Percentiles rank a stretch among this genome's conserved stretches.
Conservation (phyloP, 2,888 invertebrate species). For the Argyresthia goedartella region DNA sequence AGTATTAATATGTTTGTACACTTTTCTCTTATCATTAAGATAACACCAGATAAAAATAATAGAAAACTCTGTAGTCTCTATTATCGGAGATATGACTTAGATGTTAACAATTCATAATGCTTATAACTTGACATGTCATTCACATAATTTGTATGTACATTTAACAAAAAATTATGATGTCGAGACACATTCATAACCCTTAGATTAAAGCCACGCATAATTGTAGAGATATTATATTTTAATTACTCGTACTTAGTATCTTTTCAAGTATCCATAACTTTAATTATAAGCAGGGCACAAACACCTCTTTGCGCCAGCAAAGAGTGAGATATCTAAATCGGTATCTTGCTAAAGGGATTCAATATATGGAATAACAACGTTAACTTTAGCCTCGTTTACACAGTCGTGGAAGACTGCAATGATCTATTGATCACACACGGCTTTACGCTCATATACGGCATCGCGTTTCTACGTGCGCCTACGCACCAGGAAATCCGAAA, state of each 20-base stretch:
- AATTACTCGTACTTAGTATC: background rate
- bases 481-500: background rate
- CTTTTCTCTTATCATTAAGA: constrained; percentile 61
- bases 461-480: no score
- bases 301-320: background rate
- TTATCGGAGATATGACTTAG: constrained; percentile 64
- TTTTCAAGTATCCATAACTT: background rate
- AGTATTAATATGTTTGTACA: constrained; percentile 62
- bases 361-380: background rate
- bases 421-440: background rate
- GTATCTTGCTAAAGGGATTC: background rate
- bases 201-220: constrained; percentile 6
- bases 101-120: constrained; percentile 47
- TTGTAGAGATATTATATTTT: background rate
- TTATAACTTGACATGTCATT: constrained; percentile 4
- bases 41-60: constrained; percentile 65
- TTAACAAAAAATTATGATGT: constrained; percentile 23
- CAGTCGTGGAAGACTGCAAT: background rate
- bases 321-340: background rate
- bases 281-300: no score
- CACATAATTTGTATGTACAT: constrained; percentile 27
- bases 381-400: background rate
- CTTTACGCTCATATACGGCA: no score
- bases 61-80: constrained; percentile 40
- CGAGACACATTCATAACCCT: constrained; percentile 17